A percentile compares a stretch with the other conserved stretches of the same genome.
These are phyloP conservation scores for Abrostola tripartita DNA, from an alignment of 2,888 invertebrate species.

Conservation along the genomic window DNA sequence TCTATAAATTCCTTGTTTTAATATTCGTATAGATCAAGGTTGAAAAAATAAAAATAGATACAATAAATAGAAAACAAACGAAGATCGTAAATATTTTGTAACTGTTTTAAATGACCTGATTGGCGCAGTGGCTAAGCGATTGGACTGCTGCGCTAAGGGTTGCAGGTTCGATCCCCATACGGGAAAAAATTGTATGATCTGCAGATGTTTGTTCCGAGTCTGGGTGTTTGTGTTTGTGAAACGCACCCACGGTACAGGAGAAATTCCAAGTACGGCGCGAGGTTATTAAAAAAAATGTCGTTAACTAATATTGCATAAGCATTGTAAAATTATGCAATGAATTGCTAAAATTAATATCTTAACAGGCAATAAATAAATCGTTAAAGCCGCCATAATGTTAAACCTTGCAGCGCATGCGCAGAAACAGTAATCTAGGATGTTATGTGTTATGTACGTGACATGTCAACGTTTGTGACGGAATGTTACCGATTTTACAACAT, in stretches of 20 bases:
- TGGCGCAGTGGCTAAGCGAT: no score
- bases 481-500: conserved; percentile 71
- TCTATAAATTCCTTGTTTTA: conserved; percentile 29
- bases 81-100: no score
- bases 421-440: conserved; percentile 75
- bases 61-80: background rate
- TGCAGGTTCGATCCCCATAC: no score
- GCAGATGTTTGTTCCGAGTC: no score
- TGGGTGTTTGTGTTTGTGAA: no score
- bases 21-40: conserved; percentile 33
- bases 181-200: no score
- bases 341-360: background rate
- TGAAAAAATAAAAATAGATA: conserved; percentile 16
- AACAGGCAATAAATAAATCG: background rate
- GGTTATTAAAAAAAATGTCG: background rate
- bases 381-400: conserved; percentile 23
- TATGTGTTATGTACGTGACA: conserved; percentile 80
- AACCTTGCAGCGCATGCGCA: conserved; percentile 51
- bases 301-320: background rate
- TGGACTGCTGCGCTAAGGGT: no score
- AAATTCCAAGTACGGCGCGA: no score
- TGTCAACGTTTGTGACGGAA: conserved; percentile 75
- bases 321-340: background rate
- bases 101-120: no score
- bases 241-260: no score